Evolutionary conservation across 2,797 vertebrate genomes (phyloP).

Genomic region (Dallia pectoralis): DNA sequence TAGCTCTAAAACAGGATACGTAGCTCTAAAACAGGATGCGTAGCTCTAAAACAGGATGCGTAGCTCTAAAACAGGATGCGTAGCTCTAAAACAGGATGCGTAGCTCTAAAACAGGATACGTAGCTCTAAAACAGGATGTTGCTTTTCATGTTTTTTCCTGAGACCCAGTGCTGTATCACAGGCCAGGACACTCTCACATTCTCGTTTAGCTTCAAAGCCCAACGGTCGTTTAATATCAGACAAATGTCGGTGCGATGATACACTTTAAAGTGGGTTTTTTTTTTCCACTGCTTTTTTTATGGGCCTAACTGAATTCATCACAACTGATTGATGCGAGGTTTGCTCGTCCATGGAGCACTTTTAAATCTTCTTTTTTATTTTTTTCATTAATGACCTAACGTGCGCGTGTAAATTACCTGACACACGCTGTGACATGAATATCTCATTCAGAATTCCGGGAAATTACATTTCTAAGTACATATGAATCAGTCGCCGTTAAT

Average conservation of each 20-base stretch:
- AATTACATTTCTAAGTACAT: slow-evolving; percentile 69
- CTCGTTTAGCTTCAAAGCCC: neutral
- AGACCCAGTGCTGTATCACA: neutral
- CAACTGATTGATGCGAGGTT: slow-evolving; percentile 68
- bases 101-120: neutral
- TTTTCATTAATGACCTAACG: slow-evolving; percentile 77
- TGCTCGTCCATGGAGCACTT: slow-evolving; percentile 67
- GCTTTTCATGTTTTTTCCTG: neutral
- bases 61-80: too few relatives aligned
- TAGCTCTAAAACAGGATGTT: neutral
- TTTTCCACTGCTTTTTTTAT: neutral
- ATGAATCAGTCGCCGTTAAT: slow-evolving; percentile 63
- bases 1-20: too few relatives aligned
- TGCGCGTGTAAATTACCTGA: slow-evolving; percentile 77
- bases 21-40: too few relatives aligned
- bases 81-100: too few relatives aligned
- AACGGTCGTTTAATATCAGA: neutral
- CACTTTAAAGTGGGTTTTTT: neutral
- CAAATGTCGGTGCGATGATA: neutral
- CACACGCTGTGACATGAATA: slow-evolving; percentile 69
- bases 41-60: too few relatives aligned
- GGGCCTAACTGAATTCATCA: slow-evolving; percentile 45
- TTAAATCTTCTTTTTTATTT: slow-evolving; percentile 67
- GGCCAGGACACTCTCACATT: neutral
- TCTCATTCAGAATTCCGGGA: slow-evolving; percentile 36